Evolutionary conservation across 2,888 invertebrate genomes (phyloP).

Genomic region (Drosophila lutescens): DNA sequence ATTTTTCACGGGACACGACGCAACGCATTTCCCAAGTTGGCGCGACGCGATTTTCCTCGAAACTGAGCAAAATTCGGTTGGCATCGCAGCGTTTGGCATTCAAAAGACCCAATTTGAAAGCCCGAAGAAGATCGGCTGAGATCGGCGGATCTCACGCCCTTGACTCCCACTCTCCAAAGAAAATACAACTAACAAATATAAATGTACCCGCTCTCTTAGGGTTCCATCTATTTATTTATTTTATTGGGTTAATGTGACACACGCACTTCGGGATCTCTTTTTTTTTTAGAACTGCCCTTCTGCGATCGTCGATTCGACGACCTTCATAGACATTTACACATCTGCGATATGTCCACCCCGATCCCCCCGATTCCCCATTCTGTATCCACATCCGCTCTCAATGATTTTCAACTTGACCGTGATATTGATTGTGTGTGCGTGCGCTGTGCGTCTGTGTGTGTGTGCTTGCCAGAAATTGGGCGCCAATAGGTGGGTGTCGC

Average conservation of each 20-base stretch:
- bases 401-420: constrained; percentile 80
- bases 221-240: constrained; percentile 37
- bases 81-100: constrained; percentile 57
- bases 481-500: constrained; percentile 81
- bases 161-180: constrained; percentile 52
- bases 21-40: constrained; percentile 69
- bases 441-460: constrained; percentile 27
- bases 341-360: constrained; percentile 24
- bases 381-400: constrained; percentile 59
- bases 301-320: constrained; percentile 26
- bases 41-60: constrained; percentile 75
- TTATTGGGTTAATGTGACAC: constrained; percentile 81
- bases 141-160: constrained; percentile 54
- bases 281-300: constrained; percentile 22
- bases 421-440: constrained; percentile 55
- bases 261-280: constrained; percentile 28
- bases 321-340: constrained; percentile 57
- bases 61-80: constrained; percentile 72
- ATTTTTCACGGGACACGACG: constrained; percentile 46
- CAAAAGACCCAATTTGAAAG: constrained; percentile 68
- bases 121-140: constrained; percentile 50
- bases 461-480: constrained; percentile 64
- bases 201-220: constrained; percentile 38
- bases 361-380: constrained; percentile 40
- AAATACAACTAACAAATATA: constrained; percentile 37